These are phyloP conservation scores for Zingel zingel DNA, from an alignment of 2,113 vertebrate genomes.

Conservation along the genomic window DNA sequence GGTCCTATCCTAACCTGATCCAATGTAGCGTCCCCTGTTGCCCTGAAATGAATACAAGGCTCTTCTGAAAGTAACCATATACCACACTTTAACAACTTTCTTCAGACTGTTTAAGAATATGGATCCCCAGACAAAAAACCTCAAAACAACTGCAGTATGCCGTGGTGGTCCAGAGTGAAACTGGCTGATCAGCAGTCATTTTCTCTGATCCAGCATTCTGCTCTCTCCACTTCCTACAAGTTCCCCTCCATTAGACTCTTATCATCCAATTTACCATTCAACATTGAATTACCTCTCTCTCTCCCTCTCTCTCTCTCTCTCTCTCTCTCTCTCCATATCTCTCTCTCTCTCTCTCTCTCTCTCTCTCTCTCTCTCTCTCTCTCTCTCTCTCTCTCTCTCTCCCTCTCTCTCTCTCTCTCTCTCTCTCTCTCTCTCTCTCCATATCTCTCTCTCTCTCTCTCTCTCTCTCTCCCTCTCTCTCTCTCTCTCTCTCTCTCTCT, in stretches of 20 bases:
- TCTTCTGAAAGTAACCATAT: constrained; percentile 40
- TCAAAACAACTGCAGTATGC: constrained; percentile 13
- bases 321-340: not conserved
- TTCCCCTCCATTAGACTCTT: constrained; percentile 61
- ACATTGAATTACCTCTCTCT: constrained; percentile 45
- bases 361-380: constrained; percentile 31
- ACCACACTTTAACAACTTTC: constrained; percentile 13
- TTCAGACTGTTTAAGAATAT: constrained; percentile 10
- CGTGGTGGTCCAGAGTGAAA: constrained; percentile 43
- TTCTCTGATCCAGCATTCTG: constrained; percentile 59
- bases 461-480: not conserved
- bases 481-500: constrained; percentile 29
- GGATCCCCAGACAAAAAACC: not conserved
- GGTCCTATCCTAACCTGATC: not conserved
- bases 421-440: constrained; percentile 28
- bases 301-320: constrained; percentile 7
- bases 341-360: constrained; percentile 34
- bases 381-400: constrained; percentile 27
- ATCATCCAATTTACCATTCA: constrained; percentile 58
- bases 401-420: constrained; percentile 28
- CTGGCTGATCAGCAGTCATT: constrained; percentile 48
- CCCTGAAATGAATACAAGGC: constrained; percentile 26
- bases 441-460: constrained; percentile 29
- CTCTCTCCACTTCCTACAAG: constrained; percentile 27
- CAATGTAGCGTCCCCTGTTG: not conserved